Evolutionary conservation across 2,797 vertebrate genomes (phyloP).

Genomic region (Chrosomus eos): DNA sequence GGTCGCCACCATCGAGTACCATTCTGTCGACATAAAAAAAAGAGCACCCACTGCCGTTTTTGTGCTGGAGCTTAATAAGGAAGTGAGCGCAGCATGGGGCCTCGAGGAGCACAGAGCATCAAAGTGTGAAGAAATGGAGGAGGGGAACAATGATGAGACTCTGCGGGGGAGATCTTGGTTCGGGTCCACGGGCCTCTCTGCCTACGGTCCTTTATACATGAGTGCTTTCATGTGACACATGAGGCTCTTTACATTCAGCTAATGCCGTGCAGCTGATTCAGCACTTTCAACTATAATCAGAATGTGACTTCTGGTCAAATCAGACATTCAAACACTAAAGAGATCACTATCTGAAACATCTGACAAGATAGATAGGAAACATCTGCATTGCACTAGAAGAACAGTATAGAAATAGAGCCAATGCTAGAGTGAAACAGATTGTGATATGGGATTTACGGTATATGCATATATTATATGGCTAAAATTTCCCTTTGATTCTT

Average conservation of each 20-base stretch:
- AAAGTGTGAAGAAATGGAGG: conserved; percentile 52
- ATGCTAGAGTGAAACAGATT: not conserved
- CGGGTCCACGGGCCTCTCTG: conserved; percentile 4
- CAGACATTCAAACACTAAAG: conserved; percentile 14
- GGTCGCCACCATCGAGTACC: conserved; percentile 21
- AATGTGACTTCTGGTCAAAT: conserved; percentile 33
- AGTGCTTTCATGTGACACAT: conserved; percentile 31
- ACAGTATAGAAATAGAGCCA: not conserved
- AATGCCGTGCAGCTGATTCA: conserved; percentile 32
- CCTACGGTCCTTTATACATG: conserved; percentile 15
- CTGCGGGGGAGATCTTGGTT: conserved; percentile 23
- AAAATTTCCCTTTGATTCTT: conserved; percentile 11
- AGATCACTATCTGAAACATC: conserved; percentile 25
- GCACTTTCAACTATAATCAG: conserved; percentile 38
- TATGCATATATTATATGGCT: not conserved
- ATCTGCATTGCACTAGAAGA: not conserved
- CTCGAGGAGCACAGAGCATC: conserved; percentile 59
- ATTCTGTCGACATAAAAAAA: conserved; percentile 75
- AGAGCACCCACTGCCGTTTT: conserved; percentile 62
- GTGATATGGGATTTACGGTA: not conserved
- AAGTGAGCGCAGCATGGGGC: conserved; percentile 66
- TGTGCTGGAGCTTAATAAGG: conserved; percentile 71
- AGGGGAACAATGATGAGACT: conserved; percentile 66
- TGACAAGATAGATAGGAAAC: conserved; percentile 3
- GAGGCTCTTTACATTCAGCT: conserved; percentile 36